These are phyloP conservation scores for Watsonalla cultraria DNA, from an alignment of 2,888 invertebrate genomes.

Conservation along the genomic window DNA sequence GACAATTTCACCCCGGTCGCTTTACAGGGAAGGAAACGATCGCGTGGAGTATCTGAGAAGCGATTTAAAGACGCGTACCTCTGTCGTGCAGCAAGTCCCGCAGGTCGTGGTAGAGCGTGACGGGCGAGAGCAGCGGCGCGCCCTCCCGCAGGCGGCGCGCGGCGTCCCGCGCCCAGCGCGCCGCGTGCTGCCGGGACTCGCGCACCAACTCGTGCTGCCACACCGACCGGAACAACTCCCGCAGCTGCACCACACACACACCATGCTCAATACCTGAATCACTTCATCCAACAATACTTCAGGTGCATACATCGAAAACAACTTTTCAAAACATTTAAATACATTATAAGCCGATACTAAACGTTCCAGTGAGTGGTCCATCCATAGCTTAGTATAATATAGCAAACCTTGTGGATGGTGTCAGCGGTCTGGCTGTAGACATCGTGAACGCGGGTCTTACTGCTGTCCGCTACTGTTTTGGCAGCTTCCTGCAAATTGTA, in stretches of 20 bases:
- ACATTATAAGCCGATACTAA: too few relatives aligned
- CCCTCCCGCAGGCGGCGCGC: slow-evolving; percentile 55
- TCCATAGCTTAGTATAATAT: too few relatives aligned
- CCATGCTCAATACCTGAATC: not conserved
- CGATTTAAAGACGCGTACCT: too few relatives aligned
- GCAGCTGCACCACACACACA: slow-evolving; percentile 31
- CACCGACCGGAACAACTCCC: slow-evolving; percentile 46
- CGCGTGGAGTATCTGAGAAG: too few relatives aligned
- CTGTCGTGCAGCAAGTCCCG: slow-evolving; percentile 59
- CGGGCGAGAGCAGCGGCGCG: slow-evolving; percentile 59
- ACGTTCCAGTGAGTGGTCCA: too few relatives aligned
- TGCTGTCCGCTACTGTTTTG: slow-evolving; percentile 52
- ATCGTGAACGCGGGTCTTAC: slow-evolving; percentile 54
- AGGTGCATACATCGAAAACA: too few relatives aligned
- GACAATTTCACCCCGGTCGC: too few relatives aligned
- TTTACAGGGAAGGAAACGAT: too few relatives aligned
- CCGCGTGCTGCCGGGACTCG: slow-evolving; percentile 50
- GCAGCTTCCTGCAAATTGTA: slow-evolving; percentile 52
- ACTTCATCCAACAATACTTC: not conserved
- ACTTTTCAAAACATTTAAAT: too few relatives aligned
- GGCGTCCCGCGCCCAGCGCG: slow-evolving; percentile 52
- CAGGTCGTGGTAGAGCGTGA: slow-evolving; percentile 59
- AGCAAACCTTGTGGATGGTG: slow-evolving; percentile 45
- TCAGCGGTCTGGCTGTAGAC: slow-evolving; percentile 49
- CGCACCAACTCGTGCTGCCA: slow-evolving; percentile 65